Evolutionary conservation across 1,140 invertebrate species (phyloP).

Genomic region (Lordiphosa mommai): DNA sequence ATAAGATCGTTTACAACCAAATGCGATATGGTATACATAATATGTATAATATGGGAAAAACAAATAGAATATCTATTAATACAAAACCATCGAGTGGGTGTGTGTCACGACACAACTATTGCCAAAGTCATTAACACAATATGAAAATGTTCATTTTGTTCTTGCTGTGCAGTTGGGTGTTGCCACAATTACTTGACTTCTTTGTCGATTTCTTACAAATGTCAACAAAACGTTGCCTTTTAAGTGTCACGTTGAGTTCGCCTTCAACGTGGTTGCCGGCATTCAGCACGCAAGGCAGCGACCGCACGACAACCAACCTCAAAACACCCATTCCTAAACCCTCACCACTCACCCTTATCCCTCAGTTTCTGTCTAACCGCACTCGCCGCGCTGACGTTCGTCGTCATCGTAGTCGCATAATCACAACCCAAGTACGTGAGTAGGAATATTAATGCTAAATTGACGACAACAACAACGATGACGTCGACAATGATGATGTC

Average conservation of each 20-base stretch:
- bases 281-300: constrained; percentile 52
- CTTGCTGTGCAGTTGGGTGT: constrained; percentile 28
- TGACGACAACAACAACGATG: constrained; percentile 56
- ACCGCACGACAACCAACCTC: constrained; percentile 41
- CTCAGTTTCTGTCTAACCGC: constrained; percentile 53
- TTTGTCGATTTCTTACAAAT: constrained; percentile 69
- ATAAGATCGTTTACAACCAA: too few relatives aligned
- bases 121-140: constrained; percentile 75
- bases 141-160: constrained; percentile 61
- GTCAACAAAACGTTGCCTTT: constrained; percentile 75
- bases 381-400: constrained; percentile 50
- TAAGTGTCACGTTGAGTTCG: constrained; percentile 65
- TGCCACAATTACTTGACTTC: constrained; percentile 67
- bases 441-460: constrained; percentile 79
- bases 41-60: too few relatives aligned
- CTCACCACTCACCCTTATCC: background rate
- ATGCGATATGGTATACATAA: too few relatives aligned
- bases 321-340: background rate
- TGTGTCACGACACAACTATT: constrained; percentile 67
- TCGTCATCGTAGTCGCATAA: constrained; percentile 70
- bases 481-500: constrained; percentile 36
- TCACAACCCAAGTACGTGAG: constrained; percentile 78
- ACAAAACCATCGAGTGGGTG: constrained; percentile 18
- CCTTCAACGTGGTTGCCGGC: constrained; percentile 15
- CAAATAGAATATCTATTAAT: too few relatives aligned